Percentiles rank a stretch among this genome's conserved stretches.
phyloP scores from a whole-genome alignment of 2,888 invertebrate genomes.

The Zootermopsis nevadensis region DNA sequence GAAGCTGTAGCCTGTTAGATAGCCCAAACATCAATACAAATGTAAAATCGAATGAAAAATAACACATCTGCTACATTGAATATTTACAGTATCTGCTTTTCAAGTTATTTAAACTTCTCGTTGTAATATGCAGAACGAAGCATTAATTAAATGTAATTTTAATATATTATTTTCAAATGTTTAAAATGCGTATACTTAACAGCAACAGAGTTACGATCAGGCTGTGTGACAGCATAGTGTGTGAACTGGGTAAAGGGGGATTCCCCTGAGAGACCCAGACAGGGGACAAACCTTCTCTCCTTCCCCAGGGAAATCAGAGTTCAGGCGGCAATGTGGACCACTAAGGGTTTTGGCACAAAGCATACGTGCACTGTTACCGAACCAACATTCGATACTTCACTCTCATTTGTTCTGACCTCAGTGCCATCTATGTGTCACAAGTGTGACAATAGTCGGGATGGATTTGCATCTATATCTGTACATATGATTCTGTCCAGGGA shows the following conservation, averaged over 20 bases:
- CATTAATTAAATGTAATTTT: too few species aligned
- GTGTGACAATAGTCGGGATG: slow-evolving; percentile 1
- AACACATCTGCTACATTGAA: too few species aligned
- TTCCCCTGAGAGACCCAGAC: slow-evolving; percentile 4
- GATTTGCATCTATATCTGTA: slow-evolving; percentile 15
- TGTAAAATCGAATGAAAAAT: too few species aligned
- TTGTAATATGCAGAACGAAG: too few species aligned
- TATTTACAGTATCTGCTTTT: too few species aligned
- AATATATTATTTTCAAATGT: too few species aligned
- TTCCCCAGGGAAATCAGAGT: slow-evolving; percentile 6
- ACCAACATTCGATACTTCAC: background rate
- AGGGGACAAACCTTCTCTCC: background rate
- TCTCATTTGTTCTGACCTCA: slow-evolving; percentile 25
- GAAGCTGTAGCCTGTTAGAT: too few species aligned
- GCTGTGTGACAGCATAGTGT: background rate
- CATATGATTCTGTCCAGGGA: background rate
- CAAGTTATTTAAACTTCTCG: too few species aligned
- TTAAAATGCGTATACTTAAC: too few species aligned
- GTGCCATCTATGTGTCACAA: background rate
- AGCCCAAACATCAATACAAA: too few species aligned
- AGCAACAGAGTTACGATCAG: too few species aligned
- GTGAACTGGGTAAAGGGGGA: slow-evolving; percentile 10
- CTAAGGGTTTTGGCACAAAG: background rate
- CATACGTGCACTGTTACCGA: slow-evolving; percentile 18
- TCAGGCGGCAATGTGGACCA: background rate